Evolutionary conservation across 2,888 invertebrate species (phyloP).

Genomic region (Orthonychiurus folsomi): DNA sequence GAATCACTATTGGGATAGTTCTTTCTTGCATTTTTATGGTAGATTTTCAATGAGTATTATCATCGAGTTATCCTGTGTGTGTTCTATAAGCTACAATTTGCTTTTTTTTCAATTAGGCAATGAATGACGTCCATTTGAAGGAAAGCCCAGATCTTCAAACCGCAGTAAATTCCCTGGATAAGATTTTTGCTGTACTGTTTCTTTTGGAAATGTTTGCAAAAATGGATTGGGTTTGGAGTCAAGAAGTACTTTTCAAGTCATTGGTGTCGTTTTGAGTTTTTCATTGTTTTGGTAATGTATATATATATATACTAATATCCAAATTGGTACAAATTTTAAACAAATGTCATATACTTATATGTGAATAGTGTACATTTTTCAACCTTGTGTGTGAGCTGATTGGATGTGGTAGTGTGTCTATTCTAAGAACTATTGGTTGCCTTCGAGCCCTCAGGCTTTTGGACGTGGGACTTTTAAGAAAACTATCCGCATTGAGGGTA

Average conservation of each 20-base stretch:
- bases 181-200: constrained; percentile 48
- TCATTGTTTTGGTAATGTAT: constrained; percentile 44
- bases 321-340: too few species aligned
- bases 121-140: constrained; percentile 17
- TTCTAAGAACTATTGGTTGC: neutral
- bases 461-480: neutral
- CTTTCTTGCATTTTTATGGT: constrained; percentile 47
- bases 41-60: constrained; percentile 31
- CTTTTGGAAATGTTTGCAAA: constrained; percentile 48
- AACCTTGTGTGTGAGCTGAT: too few species aligned
- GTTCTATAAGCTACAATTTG: too few species aligned
- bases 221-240: constrained; percentile 48
- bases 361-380: neutral
- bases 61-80: too few species aligned
- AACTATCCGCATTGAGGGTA: neutral
- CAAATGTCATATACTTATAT: too few species aligned
- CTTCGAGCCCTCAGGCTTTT: neutral
- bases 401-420: neutral
- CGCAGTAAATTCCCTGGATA: constrained; percentile 45
- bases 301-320: too few species aligned
- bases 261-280: constrained; percentile 50
- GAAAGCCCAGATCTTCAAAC: constrained; percentile 42
- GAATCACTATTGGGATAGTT: constrained; percentile 47
- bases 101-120: too few species aligned
- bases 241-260: constrained; percentile 48